Percentiles rank a stretch among this genome's conserved stretches.
Evolutionary conservation across 1,140 invertebrate species (phyloP).

Genomic region (Bombus ignitus): DNA sequence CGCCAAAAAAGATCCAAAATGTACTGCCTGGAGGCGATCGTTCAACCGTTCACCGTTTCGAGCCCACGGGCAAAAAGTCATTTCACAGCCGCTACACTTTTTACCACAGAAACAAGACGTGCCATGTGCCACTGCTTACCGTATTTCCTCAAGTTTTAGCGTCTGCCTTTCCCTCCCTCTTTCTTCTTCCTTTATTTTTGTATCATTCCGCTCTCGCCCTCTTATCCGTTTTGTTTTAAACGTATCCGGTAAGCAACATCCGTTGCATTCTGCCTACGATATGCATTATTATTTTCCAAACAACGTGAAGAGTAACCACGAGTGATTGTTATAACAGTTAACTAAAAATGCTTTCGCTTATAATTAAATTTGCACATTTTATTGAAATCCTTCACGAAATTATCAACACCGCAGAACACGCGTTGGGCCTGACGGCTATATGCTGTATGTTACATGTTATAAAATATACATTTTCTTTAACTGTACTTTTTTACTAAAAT

Average conservation of each 20-base stretch:
- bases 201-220: not conserved
- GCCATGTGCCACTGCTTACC: slow-evolving; percentile 33
- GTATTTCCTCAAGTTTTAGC: slow-evolving; percentile 15
- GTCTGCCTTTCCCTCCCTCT: not conserved
- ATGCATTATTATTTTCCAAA: not conserved
- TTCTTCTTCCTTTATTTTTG: slow-evolving; percentile 15
- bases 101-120: slow-evolving; percentile 37
- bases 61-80: slow-evolving; percentile 42
- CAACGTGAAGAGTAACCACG: not conserved
- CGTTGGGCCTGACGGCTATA: too few species aligned
- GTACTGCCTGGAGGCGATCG: slow-evolving; percentile 34
- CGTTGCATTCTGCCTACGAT: not conserved
- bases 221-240: not conserved
- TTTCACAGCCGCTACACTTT: slow-evolving; percentile 53
- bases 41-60: slow-evolving; percentile 39
- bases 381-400: not conserved
- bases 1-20: slow-evolving; percentile 51
- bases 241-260: too few species aligned
- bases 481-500: too few species aligned
- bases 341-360: not conserved
- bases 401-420: not conserved
- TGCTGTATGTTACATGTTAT: too few species aligned
- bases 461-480: too few species aligned
- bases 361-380: not conserved
- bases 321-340: not conserved